Evolutionary conservation across 2,888 invertebrate species (phyloP).

Genomic region (Ormyrus rosae): DNA sequence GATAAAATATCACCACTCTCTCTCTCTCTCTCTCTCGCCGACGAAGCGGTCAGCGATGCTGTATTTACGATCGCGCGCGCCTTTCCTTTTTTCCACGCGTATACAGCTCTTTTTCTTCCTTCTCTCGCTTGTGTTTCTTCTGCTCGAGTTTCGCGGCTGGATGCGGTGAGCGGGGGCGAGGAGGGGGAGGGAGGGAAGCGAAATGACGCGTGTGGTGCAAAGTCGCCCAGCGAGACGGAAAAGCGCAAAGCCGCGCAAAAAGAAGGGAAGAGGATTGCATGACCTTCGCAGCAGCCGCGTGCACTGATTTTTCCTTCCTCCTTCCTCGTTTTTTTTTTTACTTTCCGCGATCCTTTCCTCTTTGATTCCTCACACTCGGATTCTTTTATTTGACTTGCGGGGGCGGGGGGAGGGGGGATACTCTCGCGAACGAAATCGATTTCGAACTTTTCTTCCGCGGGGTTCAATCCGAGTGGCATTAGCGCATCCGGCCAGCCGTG

Average conservation of each 20-base stretch:
- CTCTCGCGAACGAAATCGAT: conserved; percentile 6
- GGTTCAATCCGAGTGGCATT: not conserved
- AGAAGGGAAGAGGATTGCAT: not conserved
- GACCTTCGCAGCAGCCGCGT: too few species aligned
- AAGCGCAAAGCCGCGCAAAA: not conserved
- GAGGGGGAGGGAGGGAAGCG: not conserved
- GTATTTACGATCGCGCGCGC: conserved; percentile 45
- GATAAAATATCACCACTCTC: conserved; percentile 50
- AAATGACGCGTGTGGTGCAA: conserved; percentile 2
- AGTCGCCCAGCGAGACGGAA: not conserved
- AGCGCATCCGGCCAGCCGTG: not conserved
- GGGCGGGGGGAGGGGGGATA: not conserved
- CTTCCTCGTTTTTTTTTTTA: not conserved
- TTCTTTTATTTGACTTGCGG: conserved; percentile 18
- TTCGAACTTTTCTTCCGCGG: not conserved
- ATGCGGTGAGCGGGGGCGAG: not conserved
- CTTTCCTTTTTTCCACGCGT: not conserved
- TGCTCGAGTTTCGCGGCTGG: too few species aligned
- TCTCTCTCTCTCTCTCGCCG: not conserved
- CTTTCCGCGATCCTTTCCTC: not conserved
- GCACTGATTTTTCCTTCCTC: conserved; percentile 3
- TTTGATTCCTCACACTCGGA: conserved; percentile 17
- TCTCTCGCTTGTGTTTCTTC: not conserved
- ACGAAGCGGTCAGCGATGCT: conserved; percentile 40
- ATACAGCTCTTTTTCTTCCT: not conserved